phyloP scores from a whole-genome alignment of 2,888 invertebrate genomes.

The Caenorhabditis drosophilae region DNA sequence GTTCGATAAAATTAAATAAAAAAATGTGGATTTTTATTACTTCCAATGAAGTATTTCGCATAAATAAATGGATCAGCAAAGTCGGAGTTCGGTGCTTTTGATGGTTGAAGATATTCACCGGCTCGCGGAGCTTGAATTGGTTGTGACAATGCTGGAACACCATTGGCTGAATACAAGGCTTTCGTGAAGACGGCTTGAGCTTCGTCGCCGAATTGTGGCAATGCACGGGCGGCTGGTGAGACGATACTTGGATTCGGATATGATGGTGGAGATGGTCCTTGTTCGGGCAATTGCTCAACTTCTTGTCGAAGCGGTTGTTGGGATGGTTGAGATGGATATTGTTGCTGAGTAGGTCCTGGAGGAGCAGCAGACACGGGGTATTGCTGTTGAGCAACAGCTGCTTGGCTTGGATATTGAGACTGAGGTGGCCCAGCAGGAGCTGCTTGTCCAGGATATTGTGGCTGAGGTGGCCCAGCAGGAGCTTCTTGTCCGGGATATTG shows the following conservation, averaged over 20 bases:
- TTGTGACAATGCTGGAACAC: no score
- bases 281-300: no score
- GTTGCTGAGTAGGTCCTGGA: slow-evolving; percentile 1
- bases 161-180: slow-evolving; percentile 22
- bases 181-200: slow-evolving; percentile 28
- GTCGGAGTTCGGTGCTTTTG: slow-evolving; percentile 15
- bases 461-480: neutral
- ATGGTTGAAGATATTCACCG: slow-evolving; percentile 25
- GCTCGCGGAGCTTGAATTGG: slow-evolving; percentile 20
- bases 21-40: slow-evolving; percentile 23
- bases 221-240: neutral
- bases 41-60: slow-evolving; percentile 42
- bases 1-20: no score
- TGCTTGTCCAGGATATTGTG: slow-evolving; percentile 8
- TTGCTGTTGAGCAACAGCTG: slow-evolving; percentile 2
- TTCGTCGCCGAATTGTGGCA: slow-evolving; percentile 28
- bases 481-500: slow-evolving; percentile 3
- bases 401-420: neutral
- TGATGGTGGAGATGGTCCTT: slow-evolving; percentile 1
- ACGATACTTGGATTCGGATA: neutral
- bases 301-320: slow-evolving; percentile 20
- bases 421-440: slow-evolving; percentile 3
- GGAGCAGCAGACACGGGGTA: neutral
- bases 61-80: slow-evolving; percentile 28
- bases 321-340: slow-evolving; percentile 4